Evolutionary conservation across 2,797 vertebrate species (phyloP), one percentile per base, ranked within the genome.

Genomic region (Petrocephalus sullivani): DNA sequence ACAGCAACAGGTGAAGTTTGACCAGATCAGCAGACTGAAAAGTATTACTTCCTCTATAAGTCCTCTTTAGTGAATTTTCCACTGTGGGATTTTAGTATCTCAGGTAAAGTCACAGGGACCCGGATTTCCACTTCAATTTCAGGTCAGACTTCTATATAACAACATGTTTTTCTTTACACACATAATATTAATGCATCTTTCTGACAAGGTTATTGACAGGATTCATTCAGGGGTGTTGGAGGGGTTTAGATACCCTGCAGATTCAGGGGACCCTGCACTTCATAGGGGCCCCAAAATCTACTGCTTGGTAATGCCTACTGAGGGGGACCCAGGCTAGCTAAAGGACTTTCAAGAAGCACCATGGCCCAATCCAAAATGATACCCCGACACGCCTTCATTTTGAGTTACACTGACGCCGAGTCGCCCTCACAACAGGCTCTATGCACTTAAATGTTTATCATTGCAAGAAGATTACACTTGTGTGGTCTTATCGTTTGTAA

Each of bases 1-100:
- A 53, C 46, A 54, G 21, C 12, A 58, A 85, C 84, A 85, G 84
- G 84, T 85, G 84, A 58, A 57, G 84, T 21, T 21, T 85, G 84
- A 60, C 37, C 54, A 58, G 23, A 57, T 53, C 75, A 9, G n/a
- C 7, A 49, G 61, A 67, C 23, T 67, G 23, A 37, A 21, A 67
- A 5, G 64, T 67, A 67, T 33, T 67, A 33, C 28, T 67, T 78
- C n/a, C n/a, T n/a, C n/a, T n/a, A n/a, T n/a, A 78, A 78, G 16
- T 8, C 16, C 5, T 7, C 16, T 46, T 78, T 16, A 46, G 10
- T 33, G 14, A 67, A 67, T 67, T 67, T 16, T 67, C 37, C 71
- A 78, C 6, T 8, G 53, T 7, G 1, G 10, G 53, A 54, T 54
- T 1, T 28, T 28, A 28, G 28, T 28, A 28, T 28, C 28, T 8